phyloP scores from a whole-genome alignment of 1,140 invertebrate genomes.

The Leguminivora glycinivorella region DNA sequence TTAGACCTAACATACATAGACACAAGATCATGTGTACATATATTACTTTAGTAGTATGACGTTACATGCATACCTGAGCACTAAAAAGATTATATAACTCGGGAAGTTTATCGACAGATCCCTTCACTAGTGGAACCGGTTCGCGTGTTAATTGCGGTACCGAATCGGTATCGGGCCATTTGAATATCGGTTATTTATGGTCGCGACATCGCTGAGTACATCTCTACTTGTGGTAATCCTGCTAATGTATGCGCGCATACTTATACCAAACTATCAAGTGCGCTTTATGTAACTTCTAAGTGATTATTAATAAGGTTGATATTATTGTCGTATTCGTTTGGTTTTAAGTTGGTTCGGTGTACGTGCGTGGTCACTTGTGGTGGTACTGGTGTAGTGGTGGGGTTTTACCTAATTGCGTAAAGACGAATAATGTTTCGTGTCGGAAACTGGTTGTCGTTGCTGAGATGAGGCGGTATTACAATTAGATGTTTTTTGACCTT shows the following conservation, averaged over 20 bases:
- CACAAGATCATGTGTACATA: neutral
- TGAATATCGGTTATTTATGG: constrained; percentile 75
- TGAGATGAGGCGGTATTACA: constrained; percentile 11
- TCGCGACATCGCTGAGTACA: constrained; percentile 58
- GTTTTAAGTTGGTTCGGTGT: neutral
- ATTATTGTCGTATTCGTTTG: neutral
- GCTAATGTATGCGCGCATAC: constrained; percentile 64
- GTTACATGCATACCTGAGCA: neutral
- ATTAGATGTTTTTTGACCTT: constrained; percentile 18
- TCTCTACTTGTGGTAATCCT: constrained; percentile 62
- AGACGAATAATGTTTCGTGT: constrained; percentile 25
- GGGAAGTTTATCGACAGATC: constrained; percentile 28
- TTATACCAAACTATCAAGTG: constrained; percentile 31
- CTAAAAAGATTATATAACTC: neutral
- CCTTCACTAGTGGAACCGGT: constrained; percentile 68
- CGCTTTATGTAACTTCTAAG: neutral
- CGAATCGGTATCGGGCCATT: constrained; percentile 73
- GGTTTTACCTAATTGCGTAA: constrained; percentile 28
- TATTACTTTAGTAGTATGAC: neutral
- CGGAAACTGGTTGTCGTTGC: constrained; percentile 8
- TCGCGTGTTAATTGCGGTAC: constrained; percentile 73
- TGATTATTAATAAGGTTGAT: neutral
- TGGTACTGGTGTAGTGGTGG: neutral
- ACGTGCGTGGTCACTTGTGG: constrained; percentile 20
- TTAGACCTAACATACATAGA: too few species aligned